Evolutionary conservation across 1,140 invertebrate genomes (phyloP), one percentile per base, ranked within the genome.

Genomic region (Pseudobourletiella spinata): DNA sequence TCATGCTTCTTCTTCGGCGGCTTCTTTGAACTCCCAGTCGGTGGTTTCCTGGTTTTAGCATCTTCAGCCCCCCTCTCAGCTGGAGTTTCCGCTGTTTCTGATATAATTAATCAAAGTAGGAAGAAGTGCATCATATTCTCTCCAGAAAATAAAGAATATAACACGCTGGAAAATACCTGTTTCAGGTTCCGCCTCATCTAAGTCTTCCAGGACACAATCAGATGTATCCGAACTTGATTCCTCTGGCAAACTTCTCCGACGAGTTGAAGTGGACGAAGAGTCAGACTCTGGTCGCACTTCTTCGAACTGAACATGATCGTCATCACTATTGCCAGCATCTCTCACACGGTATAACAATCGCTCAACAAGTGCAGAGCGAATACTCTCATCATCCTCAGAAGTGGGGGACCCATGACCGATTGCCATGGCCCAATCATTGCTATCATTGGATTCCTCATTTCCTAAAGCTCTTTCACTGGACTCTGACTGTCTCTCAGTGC

Each of bases 151-250:
- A n/a, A n/a, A n/a, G n/a, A n/a, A n/a, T n/a, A n/a, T n/a, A n/a
- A n/a, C n/a, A n/a, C n/a, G n/a, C n/a, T n/a, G n/a, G n/a, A n/a
- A n/a, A n/a, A n/a, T n/a, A n/a, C n/a, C n/a, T n/a, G n/a, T n/a
- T n/a, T n/a, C n/a, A 18, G 28, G n/a, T 39, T 44, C 35, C n/a
- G n/a, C n/a, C 52, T 63, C 61, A 42, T 67, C 65, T 16, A 67
- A 57, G 61, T 67, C 65, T 24, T 67, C 65, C 25, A 67, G 54
- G 1, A 59, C 54, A 57, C 51, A 67, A 50, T 67, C 65, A 25
- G 65, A 60, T 14, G 61, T 60, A 8, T 35, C 30, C 1, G 52
- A 57, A 2, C 42, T 39, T 29, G 48, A 51, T 28, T 26, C 44
- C 32, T 58, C 32, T 18, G 24, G 4, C 20, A 55, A 50, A 35